Conservation (phyloP, 1,140 invertebrate species). For the Chionoecetes opilio region DNA sequence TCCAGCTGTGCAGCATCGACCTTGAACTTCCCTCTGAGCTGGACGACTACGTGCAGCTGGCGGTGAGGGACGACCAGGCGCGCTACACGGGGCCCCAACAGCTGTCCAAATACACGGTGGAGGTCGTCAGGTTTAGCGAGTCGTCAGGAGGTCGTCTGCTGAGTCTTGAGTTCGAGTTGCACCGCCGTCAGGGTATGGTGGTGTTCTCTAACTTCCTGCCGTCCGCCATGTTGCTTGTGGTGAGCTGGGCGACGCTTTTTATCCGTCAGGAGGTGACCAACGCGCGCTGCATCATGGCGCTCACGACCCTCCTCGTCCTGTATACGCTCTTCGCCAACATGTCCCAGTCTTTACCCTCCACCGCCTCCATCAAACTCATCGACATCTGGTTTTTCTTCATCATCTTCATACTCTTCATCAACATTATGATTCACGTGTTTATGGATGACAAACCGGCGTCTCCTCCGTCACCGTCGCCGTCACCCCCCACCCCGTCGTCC, state of each 20-base stretch:
- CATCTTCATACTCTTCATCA: constrained; percentile 67
- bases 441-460: not conserved
- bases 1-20: constrained; percentile 56
- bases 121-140: not conserved
- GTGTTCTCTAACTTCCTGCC: constrained; percentile 62
- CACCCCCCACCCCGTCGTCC: not conserved
- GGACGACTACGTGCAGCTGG: constrained; percentile 55
- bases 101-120: constrained; percentile 51
- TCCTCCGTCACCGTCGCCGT: not conserved
- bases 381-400: constrained; percentile 73
- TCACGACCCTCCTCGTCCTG: constrained; percentile 65
- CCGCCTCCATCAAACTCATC: constrained; percentile 71
- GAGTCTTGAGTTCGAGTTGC: constrained; percentile 55
- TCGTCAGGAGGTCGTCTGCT: not conserved
- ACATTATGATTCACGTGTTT: constrained; percentile 74
- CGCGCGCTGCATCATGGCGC: constrained; percentile 60
- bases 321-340: constrained; percentile 68
- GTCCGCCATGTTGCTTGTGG: constrained; percentile 60
- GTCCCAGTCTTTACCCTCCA: constrained; percentile 56
- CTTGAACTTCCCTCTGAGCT: constrained; percentile 36
- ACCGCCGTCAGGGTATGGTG: constrained; percentile 53
- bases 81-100: constrained; percentile 54
- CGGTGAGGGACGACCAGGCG: not conserved
- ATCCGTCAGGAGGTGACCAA: constrained; percentile 50
- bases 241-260: constrained; percentile 72